A percentile compares a stretch with the other conserved stretches of the same genome.
Evolutionary conservation across 2,113 vertebrate genomes (phyloP).

Genomic region (Zapornia atra): DNA sequence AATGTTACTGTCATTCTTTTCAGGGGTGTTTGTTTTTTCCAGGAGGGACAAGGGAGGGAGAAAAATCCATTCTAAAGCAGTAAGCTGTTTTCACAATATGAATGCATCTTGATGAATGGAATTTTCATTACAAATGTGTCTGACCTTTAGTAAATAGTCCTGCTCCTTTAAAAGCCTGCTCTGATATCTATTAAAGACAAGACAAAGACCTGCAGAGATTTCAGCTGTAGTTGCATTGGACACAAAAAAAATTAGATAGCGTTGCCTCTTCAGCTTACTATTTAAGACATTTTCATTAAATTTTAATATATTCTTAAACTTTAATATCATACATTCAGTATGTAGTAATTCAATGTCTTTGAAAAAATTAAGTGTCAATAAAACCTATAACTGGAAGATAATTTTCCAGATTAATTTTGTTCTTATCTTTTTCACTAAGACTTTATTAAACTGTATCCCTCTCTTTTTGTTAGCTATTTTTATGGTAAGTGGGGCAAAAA

Average conservation of each 20-base stretch:
- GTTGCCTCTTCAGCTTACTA: not conserved
- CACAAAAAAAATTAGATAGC: not conserved
- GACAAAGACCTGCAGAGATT: not conserved
- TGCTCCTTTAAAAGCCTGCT: conserved; percentile 25
- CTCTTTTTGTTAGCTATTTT: not conserved
- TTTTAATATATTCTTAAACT: conserved; percentile 38
- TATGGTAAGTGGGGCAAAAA: not conserved
- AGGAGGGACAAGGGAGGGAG: not conserved
- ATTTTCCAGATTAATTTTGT: conserved; percentile 36
- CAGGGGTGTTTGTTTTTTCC: not conserved
- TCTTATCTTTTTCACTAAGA: not conserved
- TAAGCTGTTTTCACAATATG: conserved; percentile 7
- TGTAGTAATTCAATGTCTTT: conserved; percentile 8
- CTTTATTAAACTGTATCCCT: not conserved
- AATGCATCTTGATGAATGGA: conserved; percentile 39
- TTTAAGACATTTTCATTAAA: conserved; percentile 29
- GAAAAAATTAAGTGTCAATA: conserved; percentile 38
- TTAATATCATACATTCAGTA: conserved; percentile 16
- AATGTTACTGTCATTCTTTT: not conserved
- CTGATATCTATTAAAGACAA: not conserved
- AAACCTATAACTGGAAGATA: not conserved
- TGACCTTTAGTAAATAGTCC: conserved; percentile 48
- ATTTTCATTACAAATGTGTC: conserved; percentile 48
- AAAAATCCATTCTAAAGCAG: not conserved
- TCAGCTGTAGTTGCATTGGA: not conserved